phyloP scores from a whole-genome alignment of 1,140 invertebrate species.

The Nixonia krombeini region DNA sequence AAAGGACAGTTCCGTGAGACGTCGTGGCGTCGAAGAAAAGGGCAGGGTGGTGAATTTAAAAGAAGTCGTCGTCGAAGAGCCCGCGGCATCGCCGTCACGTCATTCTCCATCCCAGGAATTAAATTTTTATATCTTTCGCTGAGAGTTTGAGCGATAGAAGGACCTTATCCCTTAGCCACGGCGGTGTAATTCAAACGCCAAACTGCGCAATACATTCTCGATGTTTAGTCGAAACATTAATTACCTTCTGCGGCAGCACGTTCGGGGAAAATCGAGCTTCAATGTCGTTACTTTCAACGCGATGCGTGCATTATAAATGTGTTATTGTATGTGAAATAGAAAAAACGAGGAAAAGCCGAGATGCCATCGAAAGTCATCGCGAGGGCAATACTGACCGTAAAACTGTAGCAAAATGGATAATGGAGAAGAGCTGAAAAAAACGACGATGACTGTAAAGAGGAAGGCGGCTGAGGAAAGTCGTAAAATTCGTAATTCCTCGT shows the following conservation, averaged over 20 bases:
- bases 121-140: conserved; percentile 72
- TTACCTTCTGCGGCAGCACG: background rate
- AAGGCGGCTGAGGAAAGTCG: conserved; percentile 45
- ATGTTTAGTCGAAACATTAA: background rate
- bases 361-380: background rate
- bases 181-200: conserved; percentile 50
- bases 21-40: conserved; percentile 38
- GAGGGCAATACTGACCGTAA: conserved; percentile 39
- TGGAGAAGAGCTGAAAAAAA: conserved; percentile 25
- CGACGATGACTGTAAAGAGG: conserved; percentile 16
- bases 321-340: no score
- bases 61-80: conserved; percentile 52
- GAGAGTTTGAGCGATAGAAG: conserved; percentile 69
- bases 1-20: conserved; percentile 29
- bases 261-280: background rate
- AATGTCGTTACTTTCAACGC: no score
- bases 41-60: conserved; percentile 48
- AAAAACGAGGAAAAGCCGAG: conserved; percentile 1
- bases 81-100: conserved; percentile 58
- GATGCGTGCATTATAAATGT: no score
- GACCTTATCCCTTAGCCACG: conserved; percentile 30
- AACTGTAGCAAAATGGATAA: conserved; percentile 19
- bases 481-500: conserved; percentile 65
- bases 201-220: conserved; percentile 9
- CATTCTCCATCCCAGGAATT: conserved; percentile 67